A percentile compares a stretch with the other conserved stretches of the same genome.
Evolutionary conservation across 2,113 vertebrate species (phyloP).

Genomic region (Rhea pennata): DNA sequence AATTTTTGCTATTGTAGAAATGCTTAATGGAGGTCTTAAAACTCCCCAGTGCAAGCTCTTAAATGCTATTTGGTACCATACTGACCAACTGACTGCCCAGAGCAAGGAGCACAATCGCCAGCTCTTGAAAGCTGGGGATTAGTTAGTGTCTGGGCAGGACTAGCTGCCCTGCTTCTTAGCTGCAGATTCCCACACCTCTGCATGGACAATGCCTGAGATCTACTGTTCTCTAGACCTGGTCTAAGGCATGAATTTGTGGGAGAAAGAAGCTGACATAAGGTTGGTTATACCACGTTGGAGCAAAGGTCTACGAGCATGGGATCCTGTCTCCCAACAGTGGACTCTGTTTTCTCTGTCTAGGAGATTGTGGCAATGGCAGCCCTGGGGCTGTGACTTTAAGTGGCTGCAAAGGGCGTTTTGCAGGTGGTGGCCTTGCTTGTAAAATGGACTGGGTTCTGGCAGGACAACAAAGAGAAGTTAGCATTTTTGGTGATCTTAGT

Average conservation of each 20-base stretch:
- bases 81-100: not conserved
- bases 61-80: not conserved
- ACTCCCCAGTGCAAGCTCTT: not conserved
- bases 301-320: not conserved
- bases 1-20: not conserved
- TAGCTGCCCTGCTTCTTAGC: not conserved
- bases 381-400: not conserved
- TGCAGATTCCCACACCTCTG: not conserved
- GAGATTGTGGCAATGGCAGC: not conserved
- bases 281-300: not conserved
- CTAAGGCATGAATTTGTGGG: not conserved
- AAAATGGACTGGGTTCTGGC: not conserved
- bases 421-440: not conserved
- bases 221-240: too few relatives aligned
- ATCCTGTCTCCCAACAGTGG: not conserved
- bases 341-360: not conserved
- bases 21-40: not conserved
- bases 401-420: not conserved
- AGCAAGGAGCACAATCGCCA: too few relatives aligned
- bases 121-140: not conserved
- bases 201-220: accelerated
- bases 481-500: too few relatives aligned
- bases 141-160: accelerated
- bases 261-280: not conserved
- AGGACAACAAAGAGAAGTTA: not conserved